Evolutionary conservation across 1,140 invertebrate genomes (phyloP).

Genomic region (Drosophila pandora): DNA sequence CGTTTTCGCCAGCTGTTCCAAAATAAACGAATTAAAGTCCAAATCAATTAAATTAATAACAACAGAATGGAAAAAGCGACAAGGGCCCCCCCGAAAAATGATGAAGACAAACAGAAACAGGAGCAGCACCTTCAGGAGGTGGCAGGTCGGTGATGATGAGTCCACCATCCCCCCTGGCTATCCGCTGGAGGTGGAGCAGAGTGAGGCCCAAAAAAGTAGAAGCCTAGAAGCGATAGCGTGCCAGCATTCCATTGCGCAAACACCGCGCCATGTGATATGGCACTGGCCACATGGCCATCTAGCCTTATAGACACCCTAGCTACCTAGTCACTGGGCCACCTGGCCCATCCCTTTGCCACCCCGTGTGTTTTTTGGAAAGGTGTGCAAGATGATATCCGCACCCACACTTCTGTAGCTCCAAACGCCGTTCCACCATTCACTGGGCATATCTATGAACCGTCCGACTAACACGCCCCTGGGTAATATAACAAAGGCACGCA

Average conservation of each 20-base stretch:
- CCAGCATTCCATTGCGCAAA: conserved; percentile 70
- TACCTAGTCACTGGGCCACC: neutral
- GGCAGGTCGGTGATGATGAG: conserved; percentile 22
- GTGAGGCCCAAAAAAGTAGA: conserved; percentile 19
- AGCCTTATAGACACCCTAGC: conserved; percentile 18
- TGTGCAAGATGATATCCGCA: conserved; percentile 48
- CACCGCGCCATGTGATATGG: conserved; percentile 75
- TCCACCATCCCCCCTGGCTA: conserved; percentile 25
- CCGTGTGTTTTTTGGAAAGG: conserved; percentile 44
- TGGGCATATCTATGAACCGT: conserved; percentile 7
- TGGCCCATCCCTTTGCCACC: conserved; percentile 20
- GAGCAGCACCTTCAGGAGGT: conserved; percentile 1
- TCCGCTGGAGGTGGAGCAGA: neutral
- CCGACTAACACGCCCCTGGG: conserved; percentile 68
- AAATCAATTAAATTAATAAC: conserved; percentile 80
- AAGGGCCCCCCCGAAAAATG: conserved; percentile 35
- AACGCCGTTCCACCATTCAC: conserved; percentile 17
- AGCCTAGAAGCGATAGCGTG: conserved; percentile 46
- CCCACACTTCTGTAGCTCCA: conserved; percentile 18
- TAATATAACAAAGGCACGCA: conserved; percentile 77
- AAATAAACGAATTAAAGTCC: conserved; percentile 62
- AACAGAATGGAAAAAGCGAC: conserved; percentile 53
- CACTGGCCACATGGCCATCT: conserved; percentile 31
- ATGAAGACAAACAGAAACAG: conserved; percentile 33
- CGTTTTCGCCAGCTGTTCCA: conserved; percentile 64